phyloP scores from a whole-genome alignment of 2,797 vertebrate genomes.

The Hippopotamyrus pictus region DNA sequence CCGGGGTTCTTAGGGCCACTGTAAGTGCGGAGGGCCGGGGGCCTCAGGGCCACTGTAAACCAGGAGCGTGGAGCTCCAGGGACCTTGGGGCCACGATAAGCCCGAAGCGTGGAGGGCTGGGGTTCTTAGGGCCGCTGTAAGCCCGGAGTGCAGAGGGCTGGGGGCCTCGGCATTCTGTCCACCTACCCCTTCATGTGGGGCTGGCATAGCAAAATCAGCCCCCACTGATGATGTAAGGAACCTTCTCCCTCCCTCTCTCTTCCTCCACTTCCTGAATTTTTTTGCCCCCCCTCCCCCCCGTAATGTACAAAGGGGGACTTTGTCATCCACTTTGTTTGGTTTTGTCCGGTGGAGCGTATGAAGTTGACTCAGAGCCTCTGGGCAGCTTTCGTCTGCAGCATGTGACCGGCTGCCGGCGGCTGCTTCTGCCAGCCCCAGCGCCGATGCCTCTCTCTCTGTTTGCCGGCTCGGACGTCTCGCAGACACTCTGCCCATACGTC shows the following conservation, averaged over 20 bases:
- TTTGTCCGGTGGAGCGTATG: constrained; percentile 20
- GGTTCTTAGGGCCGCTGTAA: background rate
- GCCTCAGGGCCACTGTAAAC: background rate
- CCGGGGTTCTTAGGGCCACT: no score
- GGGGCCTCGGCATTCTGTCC: background rate
- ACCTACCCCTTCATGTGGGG: background rate
- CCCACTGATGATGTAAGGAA: background rate
- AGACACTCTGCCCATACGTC: constrained; percentile 23
- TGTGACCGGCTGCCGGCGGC: background rate
- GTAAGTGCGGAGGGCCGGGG: background rate
- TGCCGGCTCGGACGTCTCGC: background rate
- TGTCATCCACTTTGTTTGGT: constrained; percentile 34
- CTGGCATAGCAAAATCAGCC: background rate
- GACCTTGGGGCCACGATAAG: background rate
- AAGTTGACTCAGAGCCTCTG: constrained; percentile 40
- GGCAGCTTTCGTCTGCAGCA: constrained; percentile 26
- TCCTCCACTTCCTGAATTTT: constrained; percentile 26
- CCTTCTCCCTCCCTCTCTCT: background rate
- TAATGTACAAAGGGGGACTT: background rate
- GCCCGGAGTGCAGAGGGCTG: background rate
- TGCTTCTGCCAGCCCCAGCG: background rate
- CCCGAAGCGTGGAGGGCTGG: no score
- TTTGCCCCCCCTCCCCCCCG: constrained; percentile 36
- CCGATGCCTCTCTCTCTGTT: background rate
- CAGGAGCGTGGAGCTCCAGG: background rate